phyloP scores from a whole-genome alignment of 2,888 invertebrate genomes.

The Mamestra brassicae region DNA sequence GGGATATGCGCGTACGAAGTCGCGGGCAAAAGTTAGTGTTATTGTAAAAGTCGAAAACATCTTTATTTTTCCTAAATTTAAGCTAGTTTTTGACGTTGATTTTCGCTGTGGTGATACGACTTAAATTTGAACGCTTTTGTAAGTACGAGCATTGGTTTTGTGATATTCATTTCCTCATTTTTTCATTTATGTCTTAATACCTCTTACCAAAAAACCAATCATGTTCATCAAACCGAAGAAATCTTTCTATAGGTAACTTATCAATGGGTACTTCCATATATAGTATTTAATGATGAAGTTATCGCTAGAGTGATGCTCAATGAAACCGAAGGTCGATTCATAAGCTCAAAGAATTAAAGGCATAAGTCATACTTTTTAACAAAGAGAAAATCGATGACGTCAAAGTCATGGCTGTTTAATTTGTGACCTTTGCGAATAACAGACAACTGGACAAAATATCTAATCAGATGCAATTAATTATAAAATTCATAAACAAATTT shows the following conservation, averaged over 20 bases:
- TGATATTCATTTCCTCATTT: no score
- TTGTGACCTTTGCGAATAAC: not conserved
- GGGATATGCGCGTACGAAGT: no score
- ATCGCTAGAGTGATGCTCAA: not conserved
- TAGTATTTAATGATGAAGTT: not conserved
- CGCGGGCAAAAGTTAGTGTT: no score
- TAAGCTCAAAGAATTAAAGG: conserved; percentile 9
- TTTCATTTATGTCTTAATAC: not conserved
- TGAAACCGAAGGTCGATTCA: conserved; percentile 15
- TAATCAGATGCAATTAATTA: not conserved
- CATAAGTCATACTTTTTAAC: conserved; percentile 27
- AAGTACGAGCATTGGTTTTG: no score
- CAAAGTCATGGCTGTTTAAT: not conserved
- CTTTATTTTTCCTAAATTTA: no score
- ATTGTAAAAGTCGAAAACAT: no score
- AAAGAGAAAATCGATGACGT: conserved; percentile 15
- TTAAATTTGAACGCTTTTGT: no score
- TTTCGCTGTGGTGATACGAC: no score
- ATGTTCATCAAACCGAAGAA: not conserved
- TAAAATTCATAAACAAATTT: not conserved
- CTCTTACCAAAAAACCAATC: not conserved
- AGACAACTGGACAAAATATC: not conserved
- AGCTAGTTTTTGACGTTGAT: no score
- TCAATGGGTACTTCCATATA: not conserved
- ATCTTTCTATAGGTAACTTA: not conserved